Evolutionary conservation across 37 sponge, comb jelly and placozoan species (phyloP).

Genomic region (Beroe ovata): DNA sequence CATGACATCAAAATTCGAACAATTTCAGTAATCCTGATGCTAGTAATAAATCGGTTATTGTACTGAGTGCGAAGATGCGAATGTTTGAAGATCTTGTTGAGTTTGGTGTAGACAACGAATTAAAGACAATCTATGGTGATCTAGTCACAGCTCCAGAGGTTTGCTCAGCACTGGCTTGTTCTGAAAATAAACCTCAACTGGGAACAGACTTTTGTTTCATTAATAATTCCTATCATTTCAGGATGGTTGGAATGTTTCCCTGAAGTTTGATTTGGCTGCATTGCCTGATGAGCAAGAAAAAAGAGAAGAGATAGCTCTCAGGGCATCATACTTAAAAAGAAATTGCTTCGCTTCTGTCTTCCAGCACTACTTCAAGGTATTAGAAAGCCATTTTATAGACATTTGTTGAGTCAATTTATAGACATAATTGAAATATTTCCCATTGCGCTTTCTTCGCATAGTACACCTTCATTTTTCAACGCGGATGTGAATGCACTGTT

Average conservation of each 20-base stretch:
- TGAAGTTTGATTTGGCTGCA: conserved; percentile 81
- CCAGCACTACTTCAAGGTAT: conserved; percentile 89
- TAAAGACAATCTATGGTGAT: conserved; percentile 61
- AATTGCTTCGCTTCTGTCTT: conserved; percentile 98
- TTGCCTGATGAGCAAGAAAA: conserved; percentile 79
- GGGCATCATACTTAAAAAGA: conserved; percentile 87
- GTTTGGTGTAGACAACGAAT: conserved; percentile 86
- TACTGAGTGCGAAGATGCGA: conserved; percentile 88
- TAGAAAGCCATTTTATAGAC: too few relatives aligned
- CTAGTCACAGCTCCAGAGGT: not conserved
- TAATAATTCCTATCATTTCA: too few relatives aligned
- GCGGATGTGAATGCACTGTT: too few relatives aligned
- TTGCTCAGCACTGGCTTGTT: not conserved
- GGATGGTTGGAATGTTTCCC: conserved; percentile 80
- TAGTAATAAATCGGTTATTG: conserved; percentile 83
- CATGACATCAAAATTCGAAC: too few relatives aligned
- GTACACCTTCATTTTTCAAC: too few relatives aligned
- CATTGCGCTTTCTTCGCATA: too few relatives aligned
- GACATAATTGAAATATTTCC: too few relatives aligned
- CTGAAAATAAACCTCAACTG: too few relatives aligned
- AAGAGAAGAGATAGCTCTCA: conserved; percentile 68
- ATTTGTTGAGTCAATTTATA: too few relatives aligned
- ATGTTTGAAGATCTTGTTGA: conserved; percentile 83
- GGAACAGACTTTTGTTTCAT: too few relatives aligned
- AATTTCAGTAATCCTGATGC: conserved; percentile 75